Conservation (phyloP, 2,888 invertebrate genomes). For the Tubiluchus corallicola region DNA sequence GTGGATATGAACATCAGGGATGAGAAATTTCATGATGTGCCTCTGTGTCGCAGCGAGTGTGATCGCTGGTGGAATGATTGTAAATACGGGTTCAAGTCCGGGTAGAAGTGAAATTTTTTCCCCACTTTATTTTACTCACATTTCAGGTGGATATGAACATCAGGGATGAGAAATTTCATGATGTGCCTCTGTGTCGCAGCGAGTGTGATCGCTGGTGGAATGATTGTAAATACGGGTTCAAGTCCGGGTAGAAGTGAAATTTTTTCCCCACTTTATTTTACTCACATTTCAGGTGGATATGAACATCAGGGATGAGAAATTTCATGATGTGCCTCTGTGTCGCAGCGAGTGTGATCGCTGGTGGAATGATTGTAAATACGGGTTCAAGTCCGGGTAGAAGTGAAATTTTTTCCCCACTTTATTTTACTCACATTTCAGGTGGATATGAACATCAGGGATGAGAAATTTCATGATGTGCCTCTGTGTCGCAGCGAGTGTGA, state of each 20-base stretch:
- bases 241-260: slow-evolving; percentile 6
- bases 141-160: no score
- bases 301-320: no score
- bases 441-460: no score
- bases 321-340: slow-evolving; percentile 6
- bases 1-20: no score
- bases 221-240: slow-evolving; percentile 8
- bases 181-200: slow-evolving; percentile 4
- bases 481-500: slow-evolving; percentile 4
- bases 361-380: slow-evolving; percentile 9
- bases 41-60: slow-evolving; percentile 4
- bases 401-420: no score
- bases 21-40: slow-evolving; percentile 6
- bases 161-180: slow-evolving; percentile 4
- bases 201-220: slow-evolving; percentile 8
- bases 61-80: slow-evolving; percentile 9
- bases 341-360: slow-evolving; percentile 1
- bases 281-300: no score
- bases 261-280: no score
- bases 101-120: no score
- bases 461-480: slow-evolving; percentile 6
- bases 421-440: no score
- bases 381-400: slow-evolving; percentile 4
- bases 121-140: no score
- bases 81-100: slow-evolving; percentile 6